Percentiles rank a stretch among this genome's conserved stretches.
Conservation (phyloP, 2,113 vertebrate genomes). For the Gymnogyps californianus region DNA sequence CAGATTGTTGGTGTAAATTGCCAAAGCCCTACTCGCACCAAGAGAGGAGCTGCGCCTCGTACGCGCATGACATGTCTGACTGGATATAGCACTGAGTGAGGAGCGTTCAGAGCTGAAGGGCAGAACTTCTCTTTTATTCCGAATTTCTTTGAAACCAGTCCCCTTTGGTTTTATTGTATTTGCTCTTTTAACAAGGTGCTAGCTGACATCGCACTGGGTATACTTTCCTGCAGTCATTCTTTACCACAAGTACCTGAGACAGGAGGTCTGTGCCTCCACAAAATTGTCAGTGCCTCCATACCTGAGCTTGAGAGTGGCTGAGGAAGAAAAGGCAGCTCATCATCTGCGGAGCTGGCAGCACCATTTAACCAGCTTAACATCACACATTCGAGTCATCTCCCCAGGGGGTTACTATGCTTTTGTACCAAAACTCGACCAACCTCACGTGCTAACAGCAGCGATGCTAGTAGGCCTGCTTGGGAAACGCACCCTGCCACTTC, state of each 20-base stretch:
- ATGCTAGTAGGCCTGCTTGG: neutral
- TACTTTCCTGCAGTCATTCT: neutral
- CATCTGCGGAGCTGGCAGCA: neutral
- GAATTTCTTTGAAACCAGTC: neutral
- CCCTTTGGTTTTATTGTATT: neutral
- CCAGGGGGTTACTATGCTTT: neutral
- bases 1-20: slow-evolving; percentile 3
- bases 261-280: neutral
- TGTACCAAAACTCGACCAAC: neutral
- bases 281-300: neutral
- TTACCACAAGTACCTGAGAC: neutral
- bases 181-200: neutral
- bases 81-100: neutral
- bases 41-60: neutral
- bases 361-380: neutral
- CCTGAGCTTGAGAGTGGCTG: neutral
- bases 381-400: neutral
- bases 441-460: neutral
- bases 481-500: neutral
- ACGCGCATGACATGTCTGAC: accelerated
- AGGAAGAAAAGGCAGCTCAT: neutral
- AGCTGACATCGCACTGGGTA: neutral
- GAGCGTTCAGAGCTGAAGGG: neutral
- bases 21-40: neutral
- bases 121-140: neutral